phyloP scores from a whole-genome alignment of 1,140 invertebrate genomes.

The Drosophila nikananu region DNA sequence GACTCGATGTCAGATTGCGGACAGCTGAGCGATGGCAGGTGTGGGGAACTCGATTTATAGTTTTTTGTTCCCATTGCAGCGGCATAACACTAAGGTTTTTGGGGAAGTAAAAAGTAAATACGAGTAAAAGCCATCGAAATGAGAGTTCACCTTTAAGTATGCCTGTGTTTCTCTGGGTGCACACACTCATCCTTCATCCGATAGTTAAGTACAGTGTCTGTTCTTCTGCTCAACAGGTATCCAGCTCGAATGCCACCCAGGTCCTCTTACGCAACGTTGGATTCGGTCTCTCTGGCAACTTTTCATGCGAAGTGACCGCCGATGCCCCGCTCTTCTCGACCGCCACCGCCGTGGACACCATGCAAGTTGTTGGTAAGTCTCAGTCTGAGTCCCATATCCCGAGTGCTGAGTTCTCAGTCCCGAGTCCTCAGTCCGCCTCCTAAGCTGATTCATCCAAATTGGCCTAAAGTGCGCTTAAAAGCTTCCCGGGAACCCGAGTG shows the following conservation, averaged over 20 bases:
- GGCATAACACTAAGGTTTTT: conserved; percentile 10
- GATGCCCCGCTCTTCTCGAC: conserved; percentile 92
- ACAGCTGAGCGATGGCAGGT: conserved; percentile 33
- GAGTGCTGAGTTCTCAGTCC: not conserved
- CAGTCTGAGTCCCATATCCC: conserved; percentile 1
- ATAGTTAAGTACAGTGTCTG: conserved; percentile 71
- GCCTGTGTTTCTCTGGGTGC: not conserved
- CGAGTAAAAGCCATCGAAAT: conserved; percentile 1
- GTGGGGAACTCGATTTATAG: conserved; percentile 13
- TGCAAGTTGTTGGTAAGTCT: conserved; percentile 91
- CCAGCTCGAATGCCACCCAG: conserved; percentile 91
- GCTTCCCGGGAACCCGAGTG: conserved; percentile 19
- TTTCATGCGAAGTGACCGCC: conserved; percentile 94
- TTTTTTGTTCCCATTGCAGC: conserved; percentile 15
- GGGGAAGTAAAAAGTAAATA: not conserved
- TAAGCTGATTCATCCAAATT: conserved; percentile 55
- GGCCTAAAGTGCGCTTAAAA: conserved; percentile 62
- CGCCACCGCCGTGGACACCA: conserved; percentile 87
- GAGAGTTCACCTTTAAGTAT: not conserved
- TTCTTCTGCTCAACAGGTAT: conserved; percentile 85
- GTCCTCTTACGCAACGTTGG: conserved; percentile 91
- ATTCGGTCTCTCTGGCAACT: conserved; percentile 91
- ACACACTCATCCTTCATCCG: not conserved
- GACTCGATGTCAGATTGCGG: conserved; percentile 53
- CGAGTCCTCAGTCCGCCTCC: not conserved